Base-by-base conservation (phyloP, 2,888 invertebrate genomes). In the Heliconius aoede region DNA sequence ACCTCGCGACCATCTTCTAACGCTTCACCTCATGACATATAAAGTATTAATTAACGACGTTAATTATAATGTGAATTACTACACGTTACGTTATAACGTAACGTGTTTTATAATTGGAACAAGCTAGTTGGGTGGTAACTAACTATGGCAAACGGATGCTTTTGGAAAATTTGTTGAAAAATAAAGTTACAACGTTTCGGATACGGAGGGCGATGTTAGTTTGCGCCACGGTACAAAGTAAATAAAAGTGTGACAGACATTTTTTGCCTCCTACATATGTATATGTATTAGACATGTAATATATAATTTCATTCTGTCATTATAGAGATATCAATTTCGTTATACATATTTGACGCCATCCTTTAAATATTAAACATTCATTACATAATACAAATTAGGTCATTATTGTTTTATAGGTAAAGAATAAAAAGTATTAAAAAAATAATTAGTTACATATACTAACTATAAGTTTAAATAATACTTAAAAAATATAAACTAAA, bases 21-120 rank as follows among this genome's bases (percentile, higher is more conserved):
- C 88, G 88, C 87, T 85, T 84, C 85, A 88, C 89, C 89, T 91
- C 88, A 86, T 89, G 89, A 89, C 88, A 88, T 88, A 87, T 87
- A 86, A 87, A 84, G 87, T 88, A 89, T 90, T 90, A 90, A 89
- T 91, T 89, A 90, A 87, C 84, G 84, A 79, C 80, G 87, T 86
- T 87, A 86, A 91, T 91, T 88, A 88, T 89, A 90, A 91, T 91
- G 89, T 90, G 79, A 76, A 81, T 83, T 87, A 88, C 88, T 86
- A 88, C 86, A 83, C 85, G 75, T 79, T 82, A 84, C 81, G 84
- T 84, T 81, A 85, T 85, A 77, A 72, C 55, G n/a, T n/a, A n/a
- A 72, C 36, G 30, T n/a, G 30, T 69, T 51, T n/a, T 30, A 68
- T 30, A 28, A 68, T 51, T 71, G 26, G 30, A 24, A 24, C 13